A percentile compares a stretch with the other conserved stretches of the same genome.
Evolutionary conservation across 2,888 invertebrate genomes (phyloP).

Genomic region (Halocaridina rubra): DNA sequence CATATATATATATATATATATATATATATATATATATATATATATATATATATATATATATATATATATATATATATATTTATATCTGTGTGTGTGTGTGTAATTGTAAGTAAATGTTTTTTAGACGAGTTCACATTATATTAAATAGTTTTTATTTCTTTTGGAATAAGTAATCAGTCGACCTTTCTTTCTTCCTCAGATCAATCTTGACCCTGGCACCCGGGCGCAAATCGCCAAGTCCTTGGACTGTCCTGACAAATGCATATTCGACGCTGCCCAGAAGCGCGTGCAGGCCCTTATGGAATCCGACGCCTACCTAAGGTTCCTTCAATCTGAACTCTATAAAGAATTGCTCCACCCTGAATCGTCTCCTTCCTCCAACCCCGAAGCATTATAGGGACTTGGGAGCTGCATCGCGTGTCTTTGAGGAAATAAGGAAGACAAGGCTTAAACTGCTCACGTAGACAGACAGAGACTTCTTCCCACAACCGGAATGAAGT

Average conservation of each 20-base stretch:
- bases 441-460: too few relatives aligned
- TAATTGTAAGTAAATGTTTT: background rate
- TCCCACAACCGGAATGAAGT: too few relatives aligned
- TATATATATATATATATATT: conserved; percentile 27
- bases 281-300: conserved; percentile 72
- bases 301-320: conserved; percentile 72
- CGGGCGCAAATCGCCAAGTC: conserved; percentile 68
- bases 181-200: conserved; percentile 67
- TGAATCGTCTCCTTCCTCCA: conserved; percentile 62
- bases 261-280: conserved; percentile 72
- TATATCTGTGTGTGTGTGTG: background rate
- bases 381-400: conserved; percentile 51
- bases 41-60: conserved; percentile 37
- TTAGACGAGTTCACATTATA: too few relatives aligned
- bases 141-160: too few relatives aligned
- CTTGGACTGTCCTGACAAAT: conserved; percentile 67
- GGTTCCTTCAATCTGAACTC: conserved; percentile 72
- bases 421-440: too few relatives aligned
- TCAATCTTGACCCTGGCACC: conserved; percentile 72
- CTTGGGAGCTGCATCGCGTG: background rate
- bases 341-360: conserved; percentile 69
- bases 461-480: too few relatives aligned
- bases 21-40: conserved; percentile 31
- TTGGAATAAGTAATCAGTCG: too few relatives aligned
- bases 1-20: conserved; percentile 31